phyloP scores from a whole-genome alignment of 2,888 invertebrate genomes.

The Pterobdella sp. region DNA sequence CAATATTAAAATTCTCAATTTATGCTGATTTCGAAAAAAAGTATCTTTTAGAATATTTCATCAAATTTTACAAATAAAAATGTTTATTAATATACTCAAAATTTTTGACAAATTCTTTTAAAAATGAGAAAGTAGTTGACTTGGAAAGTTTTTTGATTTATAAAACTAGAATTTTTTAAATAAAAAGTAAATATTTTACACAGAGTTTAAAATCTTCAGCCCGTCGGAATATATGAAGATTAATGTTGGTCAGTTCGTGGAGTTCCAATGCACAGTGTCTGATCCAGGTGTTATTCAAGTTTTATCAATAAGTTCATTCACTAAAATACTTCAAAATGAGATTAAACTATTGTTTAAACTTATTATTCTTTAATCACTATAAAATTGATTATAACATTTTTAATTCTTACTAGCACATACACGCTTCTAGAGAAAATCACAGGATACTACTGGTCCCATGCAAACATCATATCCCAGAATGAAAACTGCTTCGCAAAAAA shows the following conservation, averaged over 20 bases:
- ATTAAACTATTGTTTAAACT: background rate
- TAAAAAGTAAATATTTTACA: too few species aligned
- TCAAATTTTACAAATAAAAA: too few species aligned
- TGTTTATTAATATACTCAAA: too few species aligned
- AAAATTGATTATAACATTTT: background rate
- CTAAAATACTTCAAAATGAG: background rate
- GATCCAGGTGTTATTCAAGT: background rate
- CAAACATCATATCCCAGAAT: background rate
- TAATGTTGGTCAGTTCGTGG: background rate
- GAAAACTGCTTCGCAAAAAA: background rate
- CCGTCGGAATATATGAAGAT: background rate
- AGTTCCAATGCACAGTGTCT: constrained; percentile 3
- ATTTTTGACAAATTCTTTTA: too few species aligned
- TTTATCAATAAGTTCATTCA: background rate
- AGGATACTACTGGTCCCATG: constrained; percentile 2
- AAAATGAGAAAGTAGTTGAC: too few species aligned
- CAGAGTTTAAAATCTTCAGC: background rate
- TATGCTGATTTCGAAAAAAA: too few species aligned
- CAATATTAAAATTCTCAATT: too few species aligned
- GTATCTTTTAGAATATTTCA: too few species aligned
- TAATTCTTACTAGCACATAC: background rate
- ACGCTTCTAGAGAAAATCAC: background rate
- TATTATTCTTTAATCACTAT: background rate
- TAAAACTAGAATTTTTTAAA: too few species aligned
- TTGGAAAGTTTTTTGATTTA: too few species aligned